Base-by-base conservation (phyloP, 92 coral and sea anemone species). In the Ricordea florida region DNA sequence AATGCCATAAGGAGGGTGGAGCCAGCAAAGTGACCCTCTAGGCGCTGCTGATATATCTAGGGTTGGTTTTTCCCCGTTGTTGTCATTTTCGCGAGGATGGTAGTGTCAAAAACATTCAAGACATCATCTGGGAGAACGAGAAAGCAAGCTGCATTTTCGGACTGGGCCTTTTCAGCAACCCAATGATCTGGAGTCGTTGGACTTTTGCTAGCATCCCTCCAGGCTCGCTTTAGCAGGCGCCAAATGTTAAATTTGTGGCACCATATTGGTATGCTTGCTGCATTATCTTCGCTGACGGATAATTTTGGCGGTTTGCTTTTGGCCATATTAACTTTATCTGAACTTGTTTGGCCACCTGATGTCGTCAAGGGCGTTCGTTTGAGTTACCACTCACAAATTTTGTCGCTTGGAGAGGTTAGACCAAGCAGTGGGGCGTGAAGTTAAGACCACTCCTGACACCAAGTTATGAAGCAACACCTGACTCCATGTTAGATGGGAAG, bases 241-340 rank as follows among this genome's bases (percentile, higher is more conserved):
- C 75, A 67, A 15, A 47, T 44, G 22, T 57, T 30, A 28, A 57
- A 57, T 57, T 57, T 57, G 41, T 44, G 32, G 65, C 65, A 4
- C 75, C 75, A 49, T 7, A 68, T 29, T 68, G 45, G 13, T 68
- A 34, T 47, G 24, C 73, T 66, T 33, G 72, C 22, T 6, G 72
- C 72, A 23, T 64, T 64, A 27, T 64, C 57, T n/a, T 66, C 44
- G 25, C 53, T 30, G 2, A 66, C 57, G 22, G 57, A 38, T 17
- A 66, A 20, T 66, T 66, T 66, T 43, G 74, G 44, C 6, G 74
- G 74, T 28, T 65, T 65, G 72, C 72, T 65, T 40, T 65, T 41
- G 25, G 57, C 40, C 57, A 65, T 29, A 33, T 65, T n/a, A n/a
- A n/a, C n/a, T n/a, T n/a, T n/a, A n/a, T n/a, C n/a, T n/a, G n/a